Base-by-base conservation (phyloP, 2,888 invertebrate species). In the Parnassius apollo region DNA sequence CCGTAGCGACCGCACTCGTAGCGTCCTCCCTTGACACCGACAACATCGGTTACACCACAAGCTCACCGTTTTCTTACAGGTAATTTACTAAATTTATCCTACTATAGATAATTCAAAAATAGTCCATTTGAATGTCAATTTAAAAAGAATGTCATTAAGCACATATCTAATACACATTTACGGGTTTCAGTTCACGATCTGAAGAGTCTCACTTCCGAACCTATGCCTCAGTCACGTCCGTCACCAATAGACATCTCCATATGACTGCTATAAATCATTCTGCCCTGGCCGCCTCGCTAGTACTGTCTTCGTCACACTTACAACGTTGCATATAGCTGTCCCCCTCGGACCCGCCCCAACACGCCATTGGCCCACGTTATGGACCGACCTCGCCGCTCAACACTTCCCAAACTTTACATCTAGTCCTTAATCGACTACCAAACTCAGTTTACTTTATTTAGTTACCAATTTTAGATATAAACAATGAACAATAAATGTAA, bases 301-400 rank as follows among this genome's bases (percentile, higher is more conserved):
- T 13, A 12, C 49, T 13, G 70, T 78, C 80, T 68, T 70, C 72
- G 64, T 70, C 68, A 46, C 73, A 8, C 69, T 4, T 44, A 2
- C 0, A 0, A 0, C 9, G 11, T 1, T 2, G 2, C n/a, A 57
- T 74, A 59, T 55, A 2, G 51, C 62, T 64, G 51, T 82, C 80
- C 75, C 75, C 1, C 51, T 78, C 74, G 42, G 8, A 42, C 64
- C 74, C 79, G 71, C 79, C 85, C 80, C 86, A 82, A 71, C 71
- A 35, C 50, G 55, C 59, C 46, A 51, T 59, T 56, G 63, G 59
- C 51, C 62, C 46, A 44, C 46, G 18, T 18, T 18, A 9, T 1
- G 18, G 25, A 12, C 55, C 54, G 55, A 54, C 50, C 62, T 35
- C 35, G 59, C 42, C 52, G 25, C 57, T 35, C 35, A 52, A 13